phyloP scores from a whole-genome alignment of 1,140 invertebrate genomes.

The Nomia melanderi region DNA sequence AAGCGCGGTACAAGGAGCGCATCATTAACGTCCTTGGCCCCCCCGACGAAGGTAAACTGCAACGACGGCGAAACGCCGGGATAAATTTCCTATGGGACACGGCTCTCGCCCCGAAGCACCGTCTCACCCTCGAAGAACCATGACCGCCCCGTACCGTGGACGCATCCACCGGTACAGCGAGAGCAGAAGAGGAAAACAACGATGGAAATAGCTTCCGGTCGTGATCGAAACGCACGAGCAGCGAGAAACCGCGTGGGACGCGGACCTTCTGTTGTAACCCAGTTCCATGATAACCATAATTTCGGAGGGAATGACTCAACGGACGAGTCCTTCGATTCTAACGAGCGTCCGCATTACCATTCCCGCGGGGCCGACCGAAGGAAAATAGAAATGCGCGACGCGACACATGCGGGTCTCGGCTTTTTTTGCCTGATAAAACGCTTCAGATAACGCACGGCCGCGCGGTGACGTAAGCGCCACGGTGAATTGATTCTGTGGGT shows the following conservation, averaged over 20 bases:
- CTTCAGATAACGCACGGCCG: background rate
- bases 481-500: background rate
- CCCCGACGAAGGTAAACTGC: too few relatives aligned
- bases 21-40: too few relatives aligned
- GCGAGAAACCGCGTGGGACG: background rate
- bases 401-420: conserved; percentile 1
- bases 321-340: conserved; percentile 1
- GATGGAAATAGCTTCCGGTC: background rate
- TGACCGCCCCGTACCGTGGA: too few relatives aligned
- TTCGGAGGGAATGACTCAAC: background rate
- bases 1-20: too few relatives aligned
- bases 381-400: background rate
- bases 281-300: conserved; percentile 14
- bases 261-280: background rate
- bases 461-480: background rate
- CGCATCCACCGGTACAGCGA: too few relatives aligned
- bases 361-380: background rate
- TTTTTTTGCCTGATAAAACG: background rate
- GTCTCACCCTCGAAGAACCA: too few relatives aligned
- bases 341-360: conserved; percentile 1
- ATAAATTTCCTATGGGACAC: too few relatives aligned
- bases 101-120: too few relatives aligned
- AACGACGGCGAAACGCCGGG: too few relatives aligned
- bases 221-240: background rate
- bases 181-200: too few relatives aligned